Conservation (phyloP, 2,797 vertebrate genomes). For the Columba guinea region DNA sequence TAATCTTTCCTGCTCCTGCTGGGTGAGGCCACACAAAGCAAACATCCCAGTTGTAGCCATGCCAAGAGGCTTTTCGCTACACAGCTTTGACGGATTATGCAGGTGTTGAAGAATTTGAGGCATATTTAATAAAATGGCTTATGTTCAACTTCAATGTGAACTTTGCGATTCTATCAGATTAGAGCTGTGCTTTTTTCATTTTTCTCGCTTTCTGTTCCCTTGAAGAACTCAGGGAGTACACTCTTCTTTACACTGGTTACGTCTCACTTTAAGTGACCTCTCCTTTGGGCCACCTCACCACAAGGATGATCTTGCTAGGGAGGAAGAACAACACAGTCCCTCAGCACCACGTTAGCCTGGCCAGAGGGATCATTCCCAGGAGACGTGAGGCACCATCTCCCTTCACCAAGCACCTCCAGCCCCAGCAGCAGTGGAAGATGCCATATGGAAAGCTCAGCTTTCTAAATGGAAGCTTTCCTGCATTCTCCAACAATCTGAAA, state of each 20-base stretch:
- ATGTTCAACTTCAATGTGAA: background rate
- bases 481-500: background rate
- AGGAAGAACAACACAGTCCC: background rate
- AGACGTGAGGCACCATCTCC: background rate
- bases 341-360: background rate
- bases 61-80: background rate
- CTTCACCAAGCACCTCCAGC: background rate
- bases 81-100: background rate
- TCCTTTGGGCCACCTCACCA: background rate
- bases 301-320: background rate
- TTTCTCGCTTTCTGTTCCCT: background rate
- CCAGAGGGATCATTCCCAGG: background rate
- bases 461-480: background rate
- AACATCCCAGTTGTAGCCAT: background rate
- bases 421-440: background rate
- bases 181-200: background rate
- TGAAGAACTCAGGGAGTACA: background rate
- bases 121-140: background rate
- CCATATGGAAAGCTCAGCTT: background rate
- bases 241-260: background rate
- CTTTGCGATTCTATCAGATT: background rate
- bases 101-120: background rate
- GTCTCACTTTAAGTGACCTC: background rate
- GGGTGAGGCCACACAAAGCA: background rate
- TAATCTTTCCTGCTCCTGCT: constrained; percentile 20